Evolutionary conservation across 2,113 vertebrate genomes (phyloP).

Genomic region (Anhinga anhinga): DNA sequence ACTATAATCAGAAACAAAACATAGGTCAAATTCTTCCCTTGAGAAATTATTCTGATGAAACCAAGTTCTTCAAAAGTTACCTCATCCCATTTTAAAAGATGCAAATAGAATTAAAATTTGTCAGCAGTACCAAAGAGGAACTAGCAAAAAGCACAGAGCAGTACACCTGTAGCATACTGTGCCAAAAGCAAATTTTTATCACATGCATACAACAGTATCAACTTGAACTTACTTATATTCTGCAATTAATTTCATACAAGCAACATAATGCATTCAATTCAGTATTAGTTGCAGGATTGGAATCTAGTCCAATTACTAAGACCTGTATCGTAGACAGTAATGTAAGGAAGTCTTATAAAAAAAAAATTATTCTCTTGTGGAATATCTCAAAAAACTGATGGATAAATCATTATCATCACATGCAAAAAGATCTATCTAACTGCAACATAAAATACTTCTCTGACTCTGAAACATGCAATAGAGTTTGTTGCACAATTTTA

Average conservation of each 20-base stretch:
- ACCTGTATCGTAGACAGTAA: background rate
- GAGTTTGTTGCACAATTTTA: background rate
- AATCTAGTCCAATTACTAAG: background rate
- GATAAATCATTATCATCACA: background rate
- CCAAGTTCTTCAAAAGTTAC: background rate
- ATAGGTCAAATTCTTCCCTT: background rate
- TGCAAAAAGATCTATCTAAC: background rate
- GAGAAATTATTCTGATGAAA: background rate
- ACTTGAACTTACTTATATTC: background rate
- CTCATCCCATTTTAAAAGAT: background rate
- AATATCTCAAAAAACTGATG: background rate
- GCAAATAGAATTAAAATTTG: background rate
- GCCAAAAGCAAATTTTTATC: background rate
- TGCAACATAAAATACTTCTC: background rate
- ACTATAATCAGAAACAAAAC: background rate
- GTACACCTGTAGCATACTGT: background rate
- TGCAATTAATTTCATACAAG: background rate
- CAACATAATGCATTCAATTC: background rate
- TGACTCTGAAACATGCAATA: background rate
- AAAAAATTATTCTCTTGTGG: background rate
- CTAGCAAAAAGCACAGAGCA: background rate
- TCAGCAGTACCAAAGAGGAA: background rate
- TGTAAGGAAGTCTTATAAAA: background rate
- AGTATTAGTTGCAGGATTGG: background rate
- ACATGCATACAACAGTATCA: background rate